Base-by-base conservation (phyloP, 2,888 invertebrate genomes). In the Tortricodes alternella region DNA sequence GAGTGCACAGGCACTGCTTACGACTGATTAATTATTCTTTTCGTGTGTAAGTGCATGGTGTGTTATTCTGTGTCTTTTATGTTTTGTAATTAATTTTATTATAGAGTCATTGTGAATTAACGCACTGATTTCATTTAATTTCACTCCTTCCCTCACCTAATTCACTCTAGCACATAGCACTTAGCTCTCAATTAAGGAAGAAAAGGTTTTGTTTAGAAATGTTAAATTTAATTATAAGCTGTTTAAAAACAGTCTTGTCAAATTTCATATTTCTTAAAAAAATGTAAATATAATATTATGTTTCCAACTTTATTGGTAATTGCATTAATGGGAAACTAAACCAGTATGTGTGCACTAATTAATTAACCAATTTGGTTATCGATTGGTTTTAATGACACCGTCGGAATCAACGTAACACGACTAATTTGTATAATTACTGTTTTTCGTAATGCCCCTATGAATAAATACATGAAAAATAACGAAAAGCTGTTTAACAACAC, bases 1-100 rank as follows among this genome's bases (percentile, higher is more conserved):
- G 78, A 76, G 78, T 83, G 84, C 85, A 86, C 83, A 82, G 84
- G 84, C 85, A 85, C 83, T 80, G 88, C 87, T 86, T 85, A 81
- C 71, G 77, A 77, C 78, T 81, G 78, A 74, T 80, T 80, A 65
- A 76, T 76, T 74, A 76, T 76, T 76, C 76, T 80, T 70, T 77
- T 79, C 78, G 73, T 84, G 75, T 85, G 78, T 88, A 86, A 89
- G 89, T 91, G 91, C 91, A 91, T 91, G 91, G 88, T 86, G 89
- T 88, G 88, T 84, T 88, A 80, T 86, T 87, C 80, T 84, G 76
- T 85, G 78, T 74, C 65, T 66, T 70, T 71, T 75, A 64, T 77
- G 78, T 82, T 84, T 82, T 91, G 87, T 91, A 89, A 88, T 89
- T 88, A 90, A 85, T 88, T 83, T 80, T 80, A 81, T 78, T 79